A percentile compares a stretch with the other conserved stretches of the same genome.
Conservation (phyloP, 2,113 vertebrate genomes). For the Serinus canaria region DNA sequence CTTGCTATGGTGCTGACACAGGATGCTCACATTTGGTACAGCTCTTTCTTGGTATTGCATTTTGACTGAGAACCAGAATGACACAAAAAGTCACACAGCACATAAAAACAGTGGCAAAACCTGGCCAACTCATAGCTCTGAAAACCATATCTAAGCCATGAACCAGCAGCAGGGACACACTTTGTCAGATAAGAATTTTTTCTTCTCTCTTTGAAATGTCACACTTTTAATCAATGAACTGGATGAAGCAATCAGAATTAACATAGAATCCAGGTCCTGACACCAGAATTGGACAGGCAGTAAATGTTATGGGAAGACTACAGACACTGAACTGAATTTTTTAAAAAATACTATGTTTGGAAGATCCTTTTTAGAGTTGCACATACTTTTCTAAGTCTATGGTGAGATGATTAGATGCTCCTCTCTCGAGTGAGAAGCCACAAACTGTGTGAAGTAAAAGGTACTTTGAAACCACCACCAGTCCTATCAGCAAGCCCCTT, state of each 20-base stretch:
- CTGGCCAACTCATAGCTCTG: not conserved
- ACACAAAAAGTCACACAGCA: not conserved
- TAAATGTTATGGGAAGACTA: not conserved
- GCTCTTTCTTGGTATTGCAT: not conserved
- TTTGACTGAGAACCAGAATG: not conserved
- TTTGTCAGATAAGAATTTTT: not conserved
- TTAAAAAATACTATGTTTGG: not conserved
- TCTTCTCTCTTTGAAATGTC: not conserved
- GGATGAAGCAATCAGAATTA: not conserved
- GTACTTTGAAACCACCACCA: not conserved
- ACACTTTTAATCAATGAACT: not conserved
- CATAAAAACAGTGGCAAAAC: not conserved
- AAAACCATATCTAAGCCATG: not conserved
- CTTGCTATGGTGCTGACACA: not conserved
- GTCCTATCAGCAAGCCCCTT: not conserved
- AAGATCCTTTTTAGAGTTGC: not conserved
- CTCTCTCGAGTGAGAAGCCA: not conserved
- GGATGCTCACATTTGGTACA: not conserved
- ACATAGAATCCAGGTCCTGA: not conserved
- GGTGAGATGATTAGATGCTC: not conserved
- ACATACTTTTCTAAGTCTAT: not conserved
- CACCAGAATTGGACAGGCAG: not conserved
- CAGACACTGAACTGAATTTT: not conserved
- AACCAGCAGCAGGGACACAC: not conserved
- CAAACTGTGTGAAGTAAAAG: not conserved